phyloP scores from a whole-genome alignment of 30 jellyfish, hydroid and myxozoan genomes.

The Rhopilema esculentum region DNA sequence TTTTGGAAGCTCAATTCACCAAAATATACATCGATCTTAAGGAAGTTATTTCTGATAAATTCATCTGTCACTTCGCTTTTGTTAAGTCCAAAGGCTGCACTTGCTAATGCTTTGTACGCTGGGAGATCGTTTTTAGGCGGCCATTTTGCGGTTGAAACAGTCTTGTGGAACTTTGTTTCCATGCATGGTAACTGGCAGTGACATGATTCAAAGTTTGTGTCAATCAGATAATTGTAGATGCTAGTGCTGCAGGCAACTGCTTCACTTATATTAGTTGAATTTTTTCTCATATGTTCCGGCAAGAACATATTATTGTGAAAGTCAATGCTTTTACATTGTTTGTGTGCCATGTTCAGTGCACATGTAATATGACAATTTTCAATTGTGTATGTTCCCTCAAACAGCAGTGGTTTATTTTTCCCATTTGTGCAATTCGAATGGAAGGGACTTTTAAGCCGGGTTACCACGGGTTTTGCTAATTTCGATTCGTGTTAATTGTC shows the following conservation, averaged over 20 bases:
- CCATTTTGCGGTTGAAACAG: constrained; percentile 58
- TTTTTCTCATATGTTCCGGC: constrained; percentile 19
- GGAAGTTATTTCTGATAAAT: constrained; percentile 39
- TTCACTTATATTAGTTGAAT: neutral
- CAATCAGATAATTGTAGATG: neutral
- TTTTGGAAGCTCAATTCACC: constrained; percentile 19
- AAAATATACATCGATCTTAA: constrained; percentile 17
- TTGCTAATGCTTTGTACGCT: constrained; percentile 21
- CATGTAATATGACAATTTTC: constrained; percentile 54
- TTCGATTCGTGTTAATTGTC: constrained; percentile 42
- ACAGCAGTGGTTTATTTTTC: neutral
- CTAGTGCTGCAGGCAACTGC: constrained; percentile 3
- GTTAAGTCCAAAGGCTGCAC: constrained; percentile 38
- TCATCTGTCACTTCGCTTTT: constrained; percentile 44
- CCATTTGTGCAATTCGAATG: constrained; percentile 56
- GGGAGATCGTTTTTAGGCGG: constrained; percentile 45
- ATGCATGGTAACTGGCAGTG: constrained; percentile 56
- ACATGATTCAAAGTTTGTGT: constrained; percentile 25
- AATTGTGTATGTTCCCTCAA: constrained; percentile 48
- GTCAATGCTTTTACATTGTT: constrained; percentile 12
- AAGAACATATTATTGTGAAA: constrained; percentile 1
- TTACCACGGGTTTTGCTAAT: constrained; percentile 8
- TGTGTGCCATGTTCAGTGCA: neutral
- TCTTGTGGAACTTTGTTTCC: constrained; percentile 31
- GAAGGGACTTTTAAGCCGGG: constrained; percentile 39